Percentiles rank a stretch among this genome's conserved stretches.
These are phyloP conservation scores for Ctena decussata DNA, from an alignment of 2,888 invertebrate species.

Conservation along the genomic window DNA sequence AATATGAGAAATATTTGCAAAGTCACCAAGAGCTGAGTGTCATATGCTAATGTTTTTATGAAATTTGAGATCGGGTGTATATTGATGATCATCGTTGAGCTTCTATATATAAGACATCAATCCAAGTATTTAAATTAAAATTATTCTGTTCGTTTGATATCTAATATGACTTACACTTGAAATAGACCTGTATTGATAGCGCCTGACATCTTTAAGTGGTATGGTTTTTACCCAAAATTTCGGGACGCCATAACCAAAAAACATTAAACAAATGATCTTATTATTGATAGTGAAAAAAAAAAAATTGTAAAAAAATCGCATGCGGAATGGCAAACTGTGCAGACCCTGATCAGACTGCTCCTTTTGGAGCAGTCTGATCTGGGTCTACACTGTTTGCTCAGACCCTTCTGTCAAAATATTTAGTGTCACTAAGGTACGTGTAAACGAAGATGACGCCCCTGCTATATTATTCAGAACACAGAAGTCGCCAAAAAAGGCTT, in stretches of 20 bases:
- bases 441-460: not conserved
- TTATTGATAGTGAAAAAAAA: too few species aligned
- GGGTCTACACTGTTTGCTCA: too few species aligned
- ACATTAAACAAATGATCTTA: too few species aligned
- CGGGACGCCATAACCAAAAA: too few species aligned
- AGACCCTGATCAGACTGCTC: too few species aligned
- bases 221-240: too few species aligned
- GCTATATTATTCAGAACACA: not conserved
- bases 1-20: slow-evolving; percentile 14
- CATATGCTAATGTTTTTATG: not conserved
- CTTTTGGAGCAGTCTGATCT: too few species aligned
- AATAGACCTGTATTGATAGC: not conserved
- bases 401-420: too few species aligned
- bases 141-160: not conserved
- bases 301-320: too few species aligned
- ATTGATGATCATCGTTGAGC: not conserved
- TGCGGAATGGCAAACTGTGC: too few species aligned
- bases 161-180: not conserved
- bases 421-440: too few species aligned
- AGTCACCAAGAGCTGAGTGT: not conserved
- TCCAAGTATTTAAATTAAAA: not conserved
- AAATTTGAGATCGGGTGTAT: not conserved
- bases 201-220: not conserved
- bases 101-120: not conserved
- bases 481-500: not conserved